Base-by-base conservation (phyloP, 2,888 invertebrate genomes). In the Drosophila formosana region DNA sequence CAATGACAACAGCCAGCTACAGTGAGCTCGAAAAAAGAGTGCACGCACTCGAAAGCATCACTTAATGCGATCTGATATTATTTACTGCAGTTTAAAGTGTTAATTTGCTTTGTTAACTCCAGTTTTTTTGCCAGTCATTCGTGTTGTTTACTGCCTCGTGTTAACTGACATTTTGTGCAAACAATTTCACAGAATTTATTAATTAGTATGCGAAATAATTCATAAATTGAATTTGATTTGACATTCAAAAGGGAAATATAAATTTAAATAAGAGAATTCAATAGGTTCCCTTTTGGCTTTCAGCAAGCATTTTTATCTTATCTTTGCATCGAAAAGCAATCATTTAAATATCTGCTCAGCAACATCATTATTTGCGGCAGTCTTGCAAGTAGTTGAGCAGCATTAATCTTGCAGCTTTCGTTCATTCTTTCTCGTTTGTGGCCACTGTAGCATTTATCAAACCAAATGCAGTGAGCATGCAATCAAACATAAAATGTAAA, bases 401-500 rank as follows among this genome's bases (percentile, higher is more conserved):
- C 78, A 68, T 65, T 68, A 51, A 78, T 73, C 51, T 75, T 55
- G 60, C 46, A 45, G 23, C 45, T 13, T 55, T 45, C n/a, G 45
- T 32, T 37, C 25, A 13, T 28, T 32, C 47, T 32, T 18, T 30
- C n/a, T 23, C 25, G 23, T 18, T 23, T 26, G 25, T 41, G 46
- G 71, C 46, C 66, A 64, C 58, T 76, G 75, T 55, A 58, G 65
- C 50, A 61, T 60, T 71, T 66, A 67, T 62, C 47, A 69, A 78
- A 70, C 66, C 74, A 69, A 72, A 74, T 63, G 79, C 75, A 58
- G 23, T 39, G 55, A 62, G 60, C 76, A 72, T 66, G 68, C 75
- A 79, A 79, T 75, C 75, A 77, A 68, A 75, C 78, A 75, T 72
- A 57, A 68, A 79, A 75, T 68, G 78, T 77, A 64, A 64, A 71